A percentile compares a stretch with the other conserved stretches of the same genome.
These are phyloP conservation scores for Marronus borbonicus DNA, from an alignment of 2,888 invertebrate genomes.

Conservation along the genomic window DNA sequence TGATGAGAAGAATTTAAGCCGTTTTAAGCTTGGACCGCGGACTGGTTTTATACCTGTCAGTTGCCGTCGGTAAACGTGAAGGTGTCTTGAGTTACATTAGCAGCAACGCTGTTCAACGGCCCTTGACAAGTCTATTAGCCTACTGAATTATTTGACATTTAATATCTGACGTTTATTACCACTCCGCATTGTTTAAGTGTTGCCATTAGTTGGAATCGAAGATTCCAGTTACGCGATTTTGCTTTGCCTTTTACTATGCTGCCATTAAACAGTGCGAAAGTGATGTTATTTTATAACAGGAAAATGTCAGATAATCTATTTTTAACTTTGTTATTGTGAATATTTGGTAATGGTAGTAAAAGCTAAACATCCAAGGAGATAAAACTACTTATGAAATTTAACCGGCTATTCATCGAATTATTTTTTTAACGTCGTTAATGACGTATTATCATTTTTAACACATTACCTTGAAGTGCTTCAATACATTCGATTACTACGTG, in stretches of 20 bases:
- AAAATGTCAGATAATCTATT: neutral
- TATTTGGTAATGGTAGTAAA: too few species aligned
- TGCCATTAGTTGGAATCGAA: slow-evolving; percentile 32
- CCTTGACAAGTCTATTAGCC: slow-evolving; percentile 60
- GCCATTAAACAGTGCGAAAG: neutral
- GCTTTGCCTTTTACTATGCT: neutral
- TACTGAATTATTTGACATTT: slow-evolving; percentile 61
- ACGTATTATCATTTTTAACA: too few species aligned
- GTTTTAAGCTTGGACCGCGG: slow-evolving; percentile 40
- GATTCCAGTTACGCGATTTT: slow-evolving; percentile 23
- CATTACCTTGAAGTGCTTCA: too few species aligned
- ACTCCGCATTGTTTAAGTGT: slow-evolving; percentile 53
- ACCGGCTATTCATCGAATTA: too few species aligned
- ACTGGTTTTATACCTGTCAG: slow-evolving; percentile 51
- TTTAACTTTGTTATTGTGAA: too few species aligned
- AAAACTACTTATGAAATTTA: too few species aligned
- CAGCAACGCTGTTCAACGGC: slow-evolving; percentile 47
- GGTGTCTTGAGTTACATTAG: slow-evolving; percentile 52
- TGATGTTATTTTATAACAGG: neutral
- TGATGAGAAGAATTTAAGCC: slow-evolving; percentile 47
- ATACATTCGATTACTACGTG: too few species aligned
- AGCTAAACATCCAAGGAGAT: too few species aligned
- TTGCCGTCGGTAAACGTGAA: slow-evolving; percentile 52
- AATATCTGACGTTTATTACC: slow-evolving; percentile 52
- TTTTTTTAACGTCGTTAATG: too few species aligned